phyloP scores from a whole-genome alignment of 1,140 invertebrate species.

The Sinonovacula constricta region DNA sequence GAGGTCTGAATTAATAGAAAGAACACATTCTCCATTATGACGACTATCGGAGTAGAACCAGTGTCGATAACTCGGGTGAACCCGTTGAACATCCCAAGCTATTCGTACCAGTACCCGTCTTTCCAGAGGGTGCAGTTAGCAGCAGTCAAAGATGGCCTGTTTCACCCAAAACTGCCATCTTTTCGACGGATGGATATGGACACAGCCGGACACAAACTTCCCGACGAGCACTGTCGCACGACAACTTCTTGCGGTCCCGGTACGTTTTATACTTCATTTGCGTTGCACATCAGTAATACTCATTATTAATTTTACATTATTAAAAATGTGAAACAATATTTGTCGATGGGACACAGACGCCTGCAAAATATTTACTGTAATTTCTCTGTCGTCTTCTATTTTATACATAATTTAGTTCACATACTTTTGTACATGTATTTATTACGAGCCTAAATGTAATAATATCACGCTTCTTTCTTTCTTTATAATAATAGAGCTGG shows the following conservation, averaged over 20 bases:
- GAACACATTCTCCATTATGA: conserved; percentile 57
- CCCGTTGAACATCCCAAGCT: conserved; percentile 72
- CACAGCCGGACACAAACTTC: conserved; percentile 74
- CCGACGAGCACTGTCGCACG: conserved; percentile 76
- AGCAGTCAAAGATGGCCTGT: conserved; percentile 74
- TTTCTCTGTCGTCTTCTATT: no score
- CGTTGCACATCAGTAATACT: not conserved
- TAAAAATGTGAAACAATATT: no score
- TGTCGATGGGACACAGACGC: no score
- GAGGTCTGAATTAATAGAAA: not conserved
- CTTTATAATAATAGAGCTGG: no score
- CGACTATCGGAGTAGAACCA: conserved; percentile 69
- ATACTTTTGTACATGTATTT: no score
- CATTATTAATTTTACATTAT: conserved; percentile 7
- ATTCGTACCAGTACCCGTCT: conserved; percentile 73
- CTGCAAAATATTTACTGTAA: no score
- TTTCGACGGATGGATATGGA: conserved; percentile 78
- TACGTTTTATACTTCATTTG: conserved; percentile 53
- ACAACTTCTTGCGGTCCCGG: conserved; percentile 74
- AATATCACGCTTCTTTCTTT: no score
- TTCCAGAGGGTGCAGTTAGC: conserved; percentile 72
- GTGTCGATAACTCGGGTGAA: conserved; percentile 57
- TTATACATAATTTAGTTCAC: no score
- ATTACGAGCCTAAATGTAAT: no score
- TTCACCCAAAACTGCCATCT: conserved; percentile 74